Base-by-base conservation (phyloP, 2,113 vertebrate species). In the Acanthochromis polyacanthus region DNA sequence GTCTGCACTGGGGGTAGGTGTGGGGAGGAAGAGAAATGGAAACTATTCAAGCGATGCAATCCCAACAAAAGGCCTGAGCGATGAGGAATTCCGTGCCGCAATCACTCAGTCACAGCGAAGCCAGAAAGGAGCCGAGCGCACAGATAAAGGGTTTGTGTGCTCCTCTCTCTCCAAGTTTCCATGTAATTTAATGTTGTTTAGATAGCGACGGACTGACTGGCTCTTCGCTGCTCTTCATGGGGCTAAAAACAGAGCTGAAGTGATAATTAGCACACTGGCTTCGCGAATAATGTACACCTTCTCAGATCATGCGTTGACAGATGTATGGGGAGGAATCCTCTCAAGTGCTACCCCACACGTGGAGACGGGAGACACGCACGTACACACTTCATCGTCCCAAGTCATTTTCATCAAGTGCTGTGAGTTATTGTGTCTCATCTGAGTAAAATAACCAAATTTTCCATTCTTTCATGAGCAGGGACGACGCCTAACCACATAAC, bases 11-110 rank as follows among this genome's bases (percentile, higher is more conserved):
- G 17, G n/a, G 38, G 20, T 28, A 32, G 23, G 20, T 46, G 28
- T 36, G 55, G 69, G 68, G 16, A 57, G 38, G 45, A 45, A 48
- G 59, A 9, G 52, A 17, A 61, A 70, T 85, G 81, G 90, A 94
- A 94, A 93, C 73, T 93, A 92, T 94, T 86, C 52, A 55, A 86
- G 84, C 83, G 75, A 93, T 92, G 90, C 75, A 78, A 89, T 90
- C 84, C 77, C 79, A 89, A 93, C 92, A 93, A 94, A 94, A 86
- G 87, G 89, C 83, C 73, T 1, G 84, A 82, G 85, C 63, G 28
- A 84, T 67, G 80, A 92, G 82, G 81, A 92, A 93, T 94, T 92
- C 87, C 78, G 55, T 77, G 76, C 86, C 72, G 75, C 87, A 92
- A 93, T 93, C 87, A 84, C 81, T 92, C 89, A 87, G 32, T 91